phyloP scores from a whole-genome alignment of 1,140 invertebrate species.

The Temnothorax longispinosus region DNA sequence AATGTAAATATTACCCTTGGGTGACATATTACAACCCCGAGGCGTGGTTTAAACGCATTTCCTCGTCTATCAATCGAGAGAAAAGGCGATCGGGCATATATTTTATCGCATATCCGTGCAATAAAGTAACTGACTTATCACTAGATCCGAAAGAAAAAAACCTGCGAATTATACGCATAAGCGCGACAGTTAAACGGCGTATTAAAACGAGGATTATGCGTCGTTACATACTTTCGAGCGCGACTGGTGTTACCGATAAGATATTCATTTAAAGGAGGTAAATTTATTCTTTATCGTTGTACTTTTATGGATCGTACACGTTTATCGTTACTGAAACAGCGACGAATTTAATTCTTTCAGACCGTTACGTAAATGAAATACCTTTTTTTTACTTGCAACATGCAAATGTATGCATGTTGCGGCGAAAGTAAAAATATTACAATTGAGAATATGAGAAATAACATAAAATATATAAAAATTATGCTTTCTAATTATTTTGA shows the following conservation, averaged over 20 bases:
- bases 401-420: neutral
- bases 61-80: conserved; percentile 41
- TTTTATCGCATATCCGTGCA: conserved; percentile 28
- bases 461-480: neutral
- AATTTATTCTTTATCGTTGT: conserved; percentile 29
- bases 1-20: conserved; percentile 61
- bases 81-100: conserved; percentile 31
- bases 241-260: neutral
- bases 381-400: neutral
- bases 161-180: neutral
- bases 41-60: conserved; percentile 27
- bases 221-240: neutral
- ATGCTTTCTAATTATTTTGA: neutral
- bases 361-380: neutral
- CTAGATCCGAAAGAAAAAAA: neutral
- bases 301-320: neutral
- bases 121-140: conserved; percentile 53
- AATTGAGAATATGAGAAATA: neutral
- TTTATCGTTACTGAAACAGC: neutral
- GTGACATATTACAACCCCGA: conserved; percentile 31
- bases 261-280: conserved; percentile 8
- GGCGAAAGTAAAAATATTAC: neutral
- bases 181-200: neutral
- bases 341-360: conserved; percentile 30
- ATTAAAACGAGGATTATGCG: conserved; percentile 18